phyloP scores from a whole-genome alignment of 2,888 invertebrate species.

The Ischnus inquisitorius region DNA sequence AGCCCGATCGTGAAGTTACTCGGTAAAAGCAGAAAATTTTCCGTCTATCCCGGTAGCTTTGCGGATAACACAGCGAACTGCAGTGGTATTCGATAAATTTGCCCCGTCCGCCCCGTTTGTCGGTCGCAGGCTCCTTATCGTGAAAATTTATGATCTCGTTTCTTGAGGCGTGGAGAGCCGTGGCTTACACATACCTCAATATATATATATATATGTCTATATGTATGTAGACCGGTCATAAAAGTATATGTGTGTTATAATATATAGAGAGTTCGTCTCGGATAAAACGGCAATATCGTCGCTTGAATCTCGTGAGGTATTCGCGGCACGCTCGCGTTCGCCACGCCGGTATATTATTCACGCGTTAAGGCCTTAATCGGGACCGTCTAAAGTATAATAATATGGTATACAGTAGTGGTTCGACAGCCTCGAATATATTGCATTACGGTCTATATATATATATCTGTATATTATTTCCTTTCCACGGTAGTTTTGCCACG shows the following conservation, averaged over 20 bases:
- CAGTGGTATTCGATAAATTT: slow-evolving; percentile 31
- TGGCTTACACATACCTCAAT: neutral
- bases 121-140: slow-evolving; percentile 8
- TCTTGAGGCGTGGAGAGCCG: slow-evolving; percentile 7
- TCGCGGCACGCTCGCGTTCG: slow-evolving; percentile 30
- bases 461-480: slow-evolving; percentile 6
- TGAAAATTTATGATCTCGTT: slow-evolving; percentile 31
- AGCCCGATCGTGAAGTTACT: slow-evolving; percentile 28
- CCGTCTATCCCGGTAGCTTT: neutral
- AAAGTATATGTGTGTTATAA: neutral
- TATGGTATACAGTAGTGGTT: slow-evolving; percentile 33
- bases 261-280: slow-evolving; percentile 6
- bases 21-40: slow-evolving; percentile 14
- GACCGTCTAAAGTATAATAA: slow-evolving; percentile 65
- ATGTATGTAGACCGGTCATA: neutral
- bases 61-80: slow-evolving; percentile 58
- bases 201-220: neutral
- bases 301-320: slow-evolving; percentile 38
- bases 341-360: slow-evolving; percentile 50
- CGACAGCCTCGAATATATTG: slow-evolving; percentile 14
- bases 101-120: neutral
- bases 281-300: slow-evolving; percentile 34
- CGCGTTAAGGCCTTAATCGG: slow-evolving; percentile 55
- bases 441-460: neutral
- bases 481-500: neutral